phyloP scores from a whole-genome alignment of 2,888 invertebrate species.

The Neria commutata region DNA sequence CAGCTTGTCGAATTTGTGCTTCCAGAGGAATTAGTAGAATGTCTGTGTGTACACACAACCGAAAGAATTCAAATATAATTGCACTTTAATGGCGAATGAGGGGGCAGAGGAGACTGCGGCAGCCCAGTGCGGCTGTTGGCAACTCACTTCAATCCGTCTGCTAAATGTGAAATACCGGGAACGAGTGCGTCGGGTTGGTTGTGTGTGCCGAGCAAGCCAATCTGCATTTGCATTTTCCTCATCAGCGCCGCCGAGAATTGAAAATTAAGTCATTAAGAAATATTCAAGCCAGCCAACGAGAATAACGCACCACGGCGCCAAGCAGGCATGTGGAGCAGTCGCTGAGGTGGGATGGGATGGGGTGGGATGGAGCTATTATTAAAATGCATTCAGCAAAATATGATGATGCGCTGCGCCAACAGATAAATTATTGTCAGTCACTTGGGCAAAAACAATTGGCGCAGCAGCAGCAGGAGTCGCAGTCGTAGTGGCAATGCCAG shows the following conservation, averaged over 20 bases:
- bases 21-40: too few species aligned
- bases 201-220: background rate
- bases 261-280: slow-evolving; percentile 51
- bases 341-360: slow-evolving; percentile 17
- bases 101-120: slow-evolving; percentile 4
- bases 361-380: slow-evolving; percentile 32
- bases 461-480: background rate
- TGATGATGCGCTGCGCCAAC: slow-evolving; percentile 16
- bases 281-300: background rate
- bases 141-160: too few species aligned
- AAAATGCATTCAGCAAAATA: slow-evolving; percentile 27
- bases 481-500: background rate
- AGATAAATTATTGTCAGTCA: slow-evolving; percentile 32
- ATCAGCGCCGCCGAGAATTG: slow-evolving; percentile 38
- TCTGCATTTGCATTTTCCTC: slow-evolving; percentile 41
- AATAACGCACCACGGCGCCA: background rate
- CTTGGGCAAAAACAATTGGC: slow-evolving; percentile 16
- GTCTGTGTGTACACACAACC: too few species aligned
- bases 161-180: too few species aligned
- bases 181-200: too few species aligned
- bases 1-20: too few species aligned
- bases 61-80: slow-evolving; percentile 46
- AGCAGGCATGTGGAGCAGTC: background rate
- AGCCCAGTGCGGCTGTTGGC: background rate
- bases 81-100: slow-evolving; percentile 46